These are phyloP conservation scores for Paramormyrops hopkinsi DNA, from an alignment of 2,797 vertebrate genomes.

Conservation along the genomic window DNA sequence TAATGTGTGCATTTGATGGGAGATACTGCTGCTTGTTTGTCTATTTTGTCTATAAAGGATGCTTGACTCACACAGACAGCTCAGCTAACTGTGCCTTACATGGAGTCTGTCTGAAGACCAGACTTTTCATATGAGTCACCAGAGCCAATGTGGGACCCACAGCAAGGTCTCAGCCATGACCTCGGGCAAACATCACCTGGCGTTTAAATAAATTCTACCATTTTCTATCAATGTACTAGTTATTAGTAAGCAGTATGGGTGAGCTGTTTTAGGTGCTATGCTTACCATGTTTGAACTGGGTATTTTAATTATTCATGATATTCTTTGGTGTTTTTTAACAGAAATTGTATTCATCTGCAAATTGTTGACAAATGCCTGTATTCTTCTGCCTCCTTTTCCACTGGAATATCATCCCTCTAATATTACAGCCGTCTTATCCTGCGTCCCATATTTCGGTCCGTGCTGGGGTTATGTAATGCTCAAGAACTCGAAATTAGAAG, in stretches of 20 bases:
- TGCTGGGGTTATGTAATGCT: not conserved
- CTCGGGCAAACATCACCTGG: not conserved
- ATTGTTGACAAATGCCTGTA: not conserved
- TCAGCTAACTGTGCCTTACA: not conserved
- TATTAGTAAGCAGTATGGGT: not conserved
- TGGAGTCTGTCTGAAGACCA: not conserved
- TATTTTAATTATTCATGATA: not conserved
- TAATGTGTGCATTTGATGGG: not conserved
- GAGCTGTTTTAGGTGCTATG: not conserved
- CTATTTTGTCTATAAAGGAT: not conserved
- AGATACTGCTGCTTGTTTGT: not conserved
- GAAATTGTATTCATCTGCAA: not conserved
- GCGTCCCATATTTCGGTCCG: not conserved
- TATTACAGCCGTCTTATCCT: not conserved
- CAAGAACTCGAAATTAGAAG: not conserved
- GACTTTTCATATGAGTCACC: not conserved
- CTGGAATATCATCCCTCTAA: not conserved
- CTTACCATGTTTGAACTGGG: not conserved
- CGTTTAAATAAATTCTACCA: not conserved
- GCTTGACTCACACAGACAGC: not conserved
- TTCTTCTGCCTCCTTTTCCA: not conserved
- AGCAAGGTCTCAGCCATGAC: not conserved
- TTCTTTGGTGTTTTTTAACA: not conserved
- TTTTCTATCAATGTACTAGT: not conserved
- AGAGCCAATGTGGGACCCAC: not conserved